These are phyloP conservation scores for Polyodon spathula DNA, from an alignment of 2,113 vertebrate species.

Conservation along the genomic window DNA sequence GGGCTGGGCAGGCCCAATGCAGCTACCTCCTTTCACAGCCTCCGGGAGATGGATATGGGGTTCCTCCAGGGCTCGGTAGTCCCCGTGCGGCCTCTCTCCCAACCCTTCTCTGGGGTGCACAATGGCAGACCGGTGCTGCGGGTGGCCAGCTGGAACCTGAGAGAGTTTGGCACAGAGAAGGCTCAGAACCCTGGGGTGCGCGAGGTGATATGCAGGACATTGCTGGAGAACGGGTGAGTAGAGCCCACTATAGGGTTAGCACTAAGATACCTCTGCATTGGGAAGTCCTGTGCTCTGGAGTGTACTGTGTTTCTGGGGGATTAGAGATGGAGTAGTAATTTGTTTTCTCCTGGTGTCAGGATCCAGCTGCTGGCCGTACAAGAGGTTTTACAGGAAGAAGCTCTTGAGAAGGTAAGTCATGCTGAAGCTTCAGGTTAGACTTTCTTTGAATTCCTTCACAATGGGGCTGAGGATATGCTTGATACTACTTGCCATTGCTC, in stretches of 20 bases:
- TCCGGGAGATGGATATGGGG: conserved; percentile 2
- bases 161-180: conserved; percentile 7
- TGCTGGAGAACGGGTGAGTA: conserved; percentile 18
- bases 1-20: background rate
- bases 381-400: conserved; percentile 14
- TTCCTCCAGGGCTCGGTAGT: background rate
- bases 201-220: conserved; percentile 13
- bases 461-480: too few relatives aligned
- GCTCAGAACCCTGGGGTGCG: conserved; percentile 14
- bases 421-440: background rate
- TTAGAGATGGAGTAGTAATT: background rate
- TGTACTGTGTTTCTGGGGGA: background rate
- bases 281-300: background rate
- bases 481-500: too few relatives aligned
- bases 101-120: background rate
- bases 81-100: too few relatives aligned
- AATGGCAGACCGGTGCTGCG: conserved; percentile 4
- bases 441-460: too few relatives aligned
- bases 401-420: conserved; percentile 14
- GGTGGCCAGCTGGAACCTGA: conserved; percentile 16
- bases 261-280: background rate
- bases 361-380: conserved; percentile 17
- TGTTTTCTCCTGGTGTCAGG: conserved; percentile 5
- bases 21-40: conserved; percentile 8
- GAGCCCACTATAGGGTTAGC: background rate